Evolutionary conservation across 2,797 vertebrate species (phyloP), one percentile per base, ranked within the genome.

Genomic region (Silurus lanzhouensis): DNA sequence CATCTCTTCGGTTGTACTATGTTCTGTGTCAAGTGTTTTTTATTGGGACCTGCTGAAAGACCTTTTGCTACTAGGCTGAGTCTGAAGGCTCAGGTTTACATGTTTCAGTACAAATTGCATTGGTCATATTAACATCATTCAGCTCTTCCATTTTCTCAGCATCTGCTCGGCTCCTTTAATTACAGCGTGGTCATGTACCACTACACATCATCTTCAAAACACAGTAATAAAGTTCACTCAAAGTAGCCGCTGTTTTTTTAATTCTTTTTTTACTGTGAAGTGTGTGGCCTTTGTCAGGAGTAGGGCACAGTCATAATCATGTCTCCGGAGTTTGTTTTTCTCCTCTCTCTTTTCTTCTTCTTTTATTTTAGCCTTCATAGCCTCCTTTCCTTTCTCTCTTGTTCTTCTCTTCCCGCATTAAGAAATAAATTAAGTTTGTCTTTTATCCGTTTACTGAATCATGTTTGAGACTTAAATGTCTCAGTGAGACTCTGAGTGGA

Each of bases 371-470:
- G 27, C 27, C 10, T 77, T 38, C 74, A 58, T 60, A 76, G 55
- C 74, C 15, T 44, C 19, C 85, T 58, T 80, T 71, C 46, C 78
- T 78, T 58, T 82, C 79, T 66, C 74, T 44, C 48, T 60, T 46
- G 20, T 63, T 55, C 38, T 81, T 77, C 52, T 63, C 81, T 48
- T 66, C 55, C 80, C 90, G 91, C 92, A 93, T 91, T 91, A 92
- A 91, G 90, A 90, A 92, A 87, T 90, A 92, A 95, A 95, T 94
- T 92, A 93, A 94, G 91, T 95, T 95, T 94, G 93, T 94, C 92
- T 94, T 95, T 93, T 92, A 92, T 93, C 92, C 91, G 93, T 94
- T 95, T 93, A 93, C 93, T 89, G 95, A 95, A 95, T 95, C 93
- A 92, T 87, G 93, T 95, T 94, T 94, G 92, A 93, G 92, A 92